Evolutionary conservation across 2,113 vertebrate species (phyloP).

Genomic region (Engraulis encrasicolus): DNA sequence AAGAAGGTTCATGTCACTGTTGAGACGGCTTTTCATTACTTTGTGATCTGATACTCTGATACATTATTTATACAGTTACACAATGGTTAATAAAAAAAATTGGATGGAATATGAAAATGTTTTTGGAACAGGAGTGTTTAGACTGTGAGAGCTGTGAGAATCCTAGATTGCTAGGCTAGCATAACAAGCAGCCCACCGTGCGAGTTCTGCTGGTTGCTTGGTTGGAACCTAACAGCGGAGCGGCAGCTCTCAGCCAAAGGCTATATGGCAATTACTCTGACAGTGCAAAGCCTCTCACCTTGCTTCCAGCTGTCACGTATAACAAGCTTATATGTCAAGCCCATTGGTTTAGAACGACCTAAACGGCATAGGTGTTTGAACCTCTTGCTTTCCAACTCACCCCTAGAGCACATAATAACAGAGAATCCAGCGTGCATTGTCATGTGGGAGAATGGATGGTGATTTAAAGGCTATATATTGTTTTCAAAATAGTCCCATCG

Average conservation of each 20-base stretch:
- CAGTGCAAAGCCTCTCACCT: slow-evolving; percentile 12
- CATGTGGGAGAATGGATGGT: not conserved
- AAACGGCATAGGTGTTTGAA: not conserved
- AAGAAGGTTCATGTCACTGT: not conserved
- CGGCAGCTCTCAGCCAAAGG: not conserved
- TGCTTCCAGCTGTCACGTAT: not conserved
- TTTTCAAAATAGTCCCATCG: not conserved
- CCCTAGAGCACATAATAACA: not conserved
- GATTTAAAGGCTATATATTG: not conserved
- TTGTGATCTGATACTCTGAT: not conserved
- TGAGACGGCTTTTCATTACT: not conserved
- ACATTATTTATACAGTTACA: not conserved
- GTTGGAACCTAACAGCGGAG: not conserved
- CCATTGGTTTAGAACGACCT: not conserved
- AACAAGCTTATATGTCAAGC: not conserved
- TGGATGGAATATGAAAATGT: not conserved
- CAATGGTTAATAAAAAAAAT: not conserved
- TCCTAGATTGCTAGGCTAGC: not conserved
- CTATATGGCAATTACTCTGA: not conserved
- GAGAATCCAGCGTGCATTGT: not conserved
- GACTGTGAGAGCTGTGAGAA: not conserved
- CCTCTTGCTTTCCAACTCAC: not conserved
- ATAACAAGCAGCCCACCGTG: not conserved
- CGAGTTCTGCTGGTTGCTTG: not conserved
- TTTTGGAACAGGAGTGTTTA: not conserved